phyloP scores from a whole-genome alignment of 1,140 invertebrate species.

The Aporrectodea caliginosa region DNA sequence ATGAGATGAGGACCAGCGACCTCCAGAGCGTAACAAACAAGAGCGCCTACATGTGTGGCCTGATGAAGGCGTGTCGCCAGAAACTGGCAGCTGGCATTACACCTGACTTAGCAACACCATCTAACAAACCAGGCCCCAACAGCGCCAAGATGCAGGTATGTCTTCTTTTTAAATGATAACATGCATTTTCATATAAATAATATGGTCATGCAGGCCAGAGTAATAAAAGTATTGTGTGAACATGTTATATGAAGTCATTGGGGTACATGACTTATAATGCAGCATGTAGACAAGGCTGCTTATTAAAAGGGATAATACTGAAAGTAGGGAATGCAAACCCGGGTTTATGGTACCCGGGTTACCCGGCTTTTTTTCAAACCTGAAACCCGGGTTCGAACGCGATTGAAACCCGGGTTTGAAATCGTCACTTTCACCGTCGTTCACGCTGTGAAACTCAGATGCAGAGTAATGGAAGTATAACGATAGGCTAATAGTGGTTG shows the following conservation, averaged over 20 bases:
- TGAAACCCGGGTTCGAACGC: no score
- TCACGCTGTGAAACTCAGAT: no score
- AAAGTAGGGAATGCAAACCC: no score
- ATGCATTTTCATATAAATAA: neutral
- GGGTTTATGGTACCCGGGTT: no score
- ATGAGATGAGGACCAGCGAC: slow-evolving; percentile 86
- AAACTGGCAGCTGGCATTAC: slow-evolving; percentile 60
- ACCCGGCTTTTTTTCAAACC: no score
- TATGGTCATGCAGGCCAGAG: neutral
- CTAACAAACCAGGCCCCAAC: slow-evolving; percentile 65
- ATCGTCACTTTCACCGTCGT: no score
- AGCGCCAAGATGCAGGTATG: slow-evolving; percentile 89
- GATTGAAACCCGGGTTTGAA: no score
- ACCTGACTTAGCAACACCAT: slow-evolving; percentile 59
- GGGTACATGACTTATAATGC: neutral
- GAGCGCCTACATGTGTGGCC: slow-evolving; percentile 93
- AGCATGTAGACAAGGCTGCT: neutral
- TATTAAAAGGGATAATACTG: neutral
- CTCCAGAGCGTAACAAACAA: slow-evolving; percentile 97
- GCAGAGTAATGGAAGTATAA: no score
- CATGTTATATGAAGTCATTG: neutral
- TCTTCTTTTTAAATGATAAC: neutral
- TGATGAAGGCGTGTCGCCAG: slow-evolving; percentile 96
- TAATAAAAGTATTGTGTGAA: neutral
- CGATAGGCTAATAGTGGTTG: no score